phyloP scores from a whole-genome alignment of 1,140 invertebrate genomes.

The Lordiphosa clarofinis region DNA sequence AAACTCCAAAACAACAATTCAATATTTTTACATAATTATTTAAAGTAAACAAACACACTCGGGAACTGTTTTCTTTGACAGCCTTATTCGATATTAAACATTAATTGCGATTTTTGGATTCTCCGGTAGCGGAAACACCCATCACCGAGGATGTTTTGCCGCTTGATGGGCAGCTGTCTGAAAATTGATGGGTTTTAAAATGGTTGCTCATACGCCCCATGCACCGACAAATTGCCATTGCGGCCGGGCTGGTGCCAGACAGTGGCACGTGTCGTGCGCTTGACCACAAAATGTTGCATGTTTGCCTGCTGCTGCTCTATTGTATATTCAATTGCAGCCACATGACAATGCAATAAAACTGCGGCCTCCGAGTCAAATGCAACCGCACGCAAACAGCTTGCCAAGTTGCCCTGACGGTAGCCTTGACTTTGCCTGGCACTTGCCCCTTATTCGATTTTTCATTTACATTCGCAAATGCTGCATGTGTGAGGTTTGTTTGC shows the following conservation, averaged over 20 bases:
- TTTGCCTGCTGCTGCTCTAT: slow-evolving; percentile 35
- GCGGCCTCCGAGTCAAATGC: slow-evolving; percentile 45
- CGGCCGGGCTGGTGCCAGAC: neutral
- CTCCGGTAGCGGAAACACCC: slow-evolving; percentile 52
- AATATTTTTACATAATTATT: neutral
- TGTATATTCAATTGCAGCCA: slow-evolving; percentile 65
- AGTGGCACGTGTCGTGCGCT: slow-evolving; percentile 51
- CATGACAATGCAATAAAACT: slow-evolving; percentile 73
- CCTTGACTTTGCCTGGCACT: slow-evolving; percentile 58
- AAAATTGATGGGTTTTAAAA: slow-evolving; percentile 15
- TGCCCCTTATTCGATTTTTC: slow-evolving; percentile 8
- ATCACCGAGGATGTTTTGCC: slow-evolving; percentile 19
- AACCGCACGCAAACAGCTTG: slow-evolving; percentile 63
- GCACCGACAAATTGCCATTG: slow-evolving; percentile 3
- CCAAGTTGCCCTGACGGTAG: slow-evolving; percentile 35
- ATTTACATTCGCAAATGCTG: neutral
- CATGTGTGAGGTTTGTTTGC: slow-evolving; percentile 10
- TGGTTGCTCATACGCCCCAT: slow-evolving; percentile 30
- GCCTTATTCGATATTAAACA: slow-evolving; percentile 36
- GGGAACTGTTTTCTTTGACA: slow-evolving; percentile 26
- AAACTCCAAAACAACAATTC: slow-evolving; percentile 31
- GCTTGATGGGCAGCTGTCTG: too few relatives aligned
- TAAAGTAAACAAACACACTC: neutral
- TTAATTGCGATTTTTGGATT: slow-evolving; percentile 32
- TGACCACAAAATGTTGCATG: slow-evolving; percentile 71